These are phyloP conservation scores for Cheirogaleus medius DNA, from an alignment of 2,113 vertebrate genomes.

Conservation along the genomic window DNA sequence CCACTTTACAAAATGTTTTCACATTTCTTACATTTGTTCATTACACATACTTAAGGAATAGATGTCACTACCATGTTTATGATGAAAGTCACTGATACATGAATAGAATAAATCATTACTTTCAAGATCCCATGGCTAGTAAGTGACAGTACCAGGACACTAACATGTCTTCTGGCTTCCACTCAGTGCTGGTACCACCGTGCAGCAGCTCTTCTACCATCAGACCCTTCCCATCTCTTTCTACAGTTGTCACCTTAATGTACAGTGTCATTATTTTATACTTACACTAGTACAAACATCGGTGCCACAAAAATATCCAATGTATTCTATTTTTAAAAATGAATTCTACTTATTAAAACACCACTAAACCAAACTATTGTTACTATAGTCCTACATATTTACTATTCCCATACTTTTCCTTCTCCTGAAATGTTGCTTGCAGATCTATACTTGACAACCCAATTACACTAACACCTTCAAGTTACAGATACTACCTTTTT, in stretches of 20 bases:
- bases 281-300: accelerated
- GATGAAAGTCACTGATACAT: not conserved
- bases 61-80: not conserved
- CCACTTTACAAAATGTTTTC: not conserved
- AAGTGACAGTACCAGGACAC: not conserved
- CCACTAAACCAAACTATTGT: not conserved
- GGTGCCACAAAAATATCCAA: not conserved
- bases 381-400: not conserved
- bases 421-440: not conserved
- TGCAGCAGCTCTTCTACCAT: no score
- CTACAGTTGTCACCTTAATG: not conserved
- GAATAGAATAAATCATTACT: not conserved
- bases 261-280: no score
- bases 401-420: not conserved
- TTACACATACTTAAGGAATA: not conserved
- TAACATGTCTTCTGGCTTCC: not conserved
- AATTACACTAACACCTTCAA: not conserved
- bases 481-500: not conserved
- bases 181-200: no score
- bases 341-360: not conserved
- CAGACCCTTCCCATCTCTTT: not conserved
- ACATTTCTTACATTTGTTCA: not conserved
- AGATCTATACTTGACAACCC: not conserved
- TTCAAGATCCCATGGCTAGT: not conserved
- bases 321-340: not conserved